phyloP scores from a whole-genome alignment of 2,797 vertebrate genomes.

The Clarias laeviceps region DNA sequence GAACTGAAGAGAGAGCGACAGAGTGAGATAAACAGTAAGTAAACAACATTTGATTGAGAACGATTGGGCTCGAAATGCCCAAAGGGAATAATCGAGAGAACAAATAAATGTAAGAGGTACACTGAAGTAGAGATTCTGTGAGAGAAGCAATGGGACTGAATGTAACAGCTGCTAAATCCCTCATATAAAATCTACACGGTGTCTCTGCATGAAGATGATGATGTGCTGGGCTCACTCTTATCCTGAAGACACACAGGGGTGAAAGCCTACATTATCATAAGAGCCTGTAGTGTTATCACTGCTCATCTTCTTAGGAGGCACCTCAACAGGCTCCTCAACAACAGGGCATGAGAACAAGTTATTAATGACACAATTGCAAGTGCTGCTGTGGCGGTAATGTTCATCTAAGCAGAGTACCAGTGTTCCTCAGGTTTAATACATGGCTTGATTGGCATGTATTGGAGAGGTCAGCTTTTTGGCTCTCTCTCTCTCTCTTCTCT shows the following conservation, averaged over 20 bases:
- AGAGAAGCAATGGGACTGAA: conserved; percentile 37
- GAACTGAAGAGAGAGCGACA: conserved; percentile 41
- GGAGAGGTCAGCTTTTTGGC: conserved; percentile 56
- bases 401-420: conserved; percentile 52
- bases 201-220: conserved; percentile 42
- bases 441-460: conserved; percentile 44
- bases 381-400: conserved; percentile 55
- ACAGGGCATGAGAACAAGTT: conserved; percentile 51
- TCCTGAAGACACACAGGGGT: conserved; percentile 42
- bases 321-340: conserved; percentile 59
- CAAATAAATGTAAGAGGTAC: conserved; percentile 35
- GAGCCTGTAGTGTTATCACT: conserved; percentile 65
- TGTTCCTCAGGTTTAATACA: conserved; percentile 57
- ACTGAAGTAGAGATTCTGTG: conserved; percentile 8
- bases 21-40: conserved; percentile 58
- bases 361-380: conserved; percentile 64
- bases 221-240: conserved; percentile 32
- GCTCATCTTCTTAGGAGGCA: conserved; percentile 60
- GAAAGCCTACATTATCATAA: conserved; percentile 67
- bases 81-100: conserved; percentile 43
- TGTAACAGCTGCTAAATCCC: conserved; percentile 52
- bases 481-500: conserved; percentile 39
- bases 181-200: conserved; percentile 51
- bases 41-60: conserved; percentile 49
- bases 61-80: conserved; percentile 27